Conservation (phyloP, 2,888 invertebrate species). For the Dryomyza anilis region DNA sequence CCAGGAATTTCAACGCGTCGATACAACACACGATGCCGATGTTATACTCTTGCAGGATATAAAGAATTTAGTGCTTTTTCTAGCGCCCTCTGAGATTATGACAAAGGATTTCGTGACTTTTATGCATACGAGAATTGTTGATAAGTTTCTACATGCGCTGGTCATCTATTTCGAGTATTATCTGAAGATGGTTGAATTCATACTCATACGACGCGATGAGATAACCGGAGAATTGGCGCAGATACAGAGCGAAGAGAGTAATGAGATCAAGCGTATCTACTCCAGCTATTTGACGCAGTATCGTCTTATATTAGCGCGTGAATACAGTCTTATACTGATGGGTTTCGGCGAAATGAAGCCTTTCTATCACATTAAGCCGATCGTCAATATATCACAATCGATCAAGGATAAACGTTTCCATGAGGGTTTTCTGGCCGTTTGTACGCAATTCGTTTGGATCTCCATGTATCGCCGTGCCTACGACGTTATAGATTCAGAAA, state of each 20-base stretch:
- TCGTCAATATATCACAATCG: conserved; percentile 49
- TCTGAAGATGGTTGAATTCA: conserved; percentile 54
- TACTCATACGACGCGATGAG: conserved; percentile 56
- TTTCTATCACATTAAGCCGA: conserved; percentile 51
- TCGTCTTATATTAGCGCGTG: conserved; percentile 55
- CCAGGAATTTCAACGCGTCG: conserved; percentile 46
- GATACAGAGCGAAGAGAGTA: conserved; percentile 51
- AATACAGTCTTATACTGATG: conserved; percentile 53
- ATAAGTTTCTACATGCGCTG: conserved; percentile 51
- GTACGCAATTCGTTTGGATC: conserved; percentile 56
- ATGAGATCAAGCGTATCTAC: conserved; percentile 49
- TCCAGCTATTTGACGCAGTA: conserved; percentile 53
- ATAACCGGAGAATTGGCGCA: conserved; percentile 45
- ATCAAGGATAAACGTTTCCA: conserved; percentile 49
- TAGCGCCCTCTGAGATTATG: conserved; percentile 50
- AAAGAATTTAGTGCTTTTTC: conserved; percentile 53
- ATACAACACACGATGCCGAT: conserved; percentile 45
- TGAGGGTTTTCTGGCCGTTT: conserved; percentile 53
- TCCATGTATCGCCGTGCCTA: conserved; percentile 53
- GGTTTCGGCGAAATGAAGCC: conserved; percentile 48
- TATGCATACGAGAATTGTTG: conserved; percentile 49
- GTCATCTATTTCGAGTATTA: conserved; percentile 59
- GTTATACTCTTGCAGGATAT: conserved; percentile 54
- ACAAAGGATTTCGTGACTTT: conserved; percentile 49
- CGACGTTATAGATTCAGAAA: conserved; percentile 53